Percentiles rank a stretch among this genome's conserved stretches.
Conservation (phyloP, 1,140 invertebrate species). For the Berghia stephanieae region DNA sequence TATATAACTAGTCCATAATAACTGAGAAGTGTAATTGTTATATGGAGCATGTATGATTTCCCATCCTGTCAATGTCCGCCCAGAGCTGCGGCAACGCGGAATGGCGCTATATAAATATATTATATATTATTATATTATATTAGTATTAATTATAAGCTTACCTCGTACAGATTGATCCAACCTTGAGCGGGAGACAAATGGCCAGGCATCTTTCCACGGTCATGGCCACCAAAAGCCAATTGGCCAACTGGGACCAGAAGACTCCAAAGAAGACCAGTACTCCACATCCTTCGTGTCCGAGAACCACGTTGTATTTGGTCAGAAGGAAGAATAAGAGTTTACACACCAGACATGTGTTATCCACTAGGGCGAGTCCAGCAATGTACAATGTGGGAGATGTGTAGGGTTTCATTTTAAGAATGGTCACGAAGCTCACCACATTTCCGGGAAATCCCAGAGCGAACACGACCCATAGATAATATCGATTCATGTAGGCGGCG, state of each 20-base stretch:
- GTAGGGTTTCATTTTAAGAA: constrained; percentile 46
- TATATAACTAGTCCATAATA: too few species aligned
- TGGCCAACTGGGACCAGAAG: constrained; percentile 46
- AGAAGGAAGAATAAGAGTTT: constrained; percentile 44
- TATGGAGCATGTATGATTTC: too few species aligned
- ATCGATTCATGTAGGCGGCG: constrained; percentile 44
- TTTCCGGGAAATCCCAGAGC: constrained; percentile 53
- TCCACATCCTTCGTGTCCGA: constrained; percentile 45
- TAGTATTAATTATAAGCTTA: too few species aligned
- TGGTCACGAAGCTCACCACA: constrained; percentile 44
- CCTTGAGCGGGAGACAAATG: constrained; percentile 50
- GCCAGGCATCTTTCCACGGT: constrained; percentile 50
- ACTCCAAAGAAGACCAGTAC: constrained; percentile 45
- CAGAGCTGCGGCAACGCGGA: too few species aligned
- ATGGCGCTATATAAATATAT: too few species aligned
- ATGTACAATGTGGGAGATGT: constrained; percentile 50
- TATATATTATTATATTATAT: too few species aligned
- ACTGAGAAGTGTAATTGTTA: too few species aligned
- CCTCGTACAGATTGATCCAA: constrained; percentile 41
- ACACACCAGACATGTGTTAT: constrained; percentile 40
- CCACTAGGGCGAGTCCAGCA: constrained; percentile 43
- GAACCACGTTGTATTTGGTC: constrained; percentile 38
- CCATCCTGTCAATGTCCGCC: too few species aligned
- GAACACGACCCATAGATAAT: constrained; percentile 50
- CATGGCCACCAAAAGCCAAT: constrained; percentile 57